Conservation (phyloP, 2,113 vertebrate species). For the Pangasianodon hypophthalmus region DNA sequence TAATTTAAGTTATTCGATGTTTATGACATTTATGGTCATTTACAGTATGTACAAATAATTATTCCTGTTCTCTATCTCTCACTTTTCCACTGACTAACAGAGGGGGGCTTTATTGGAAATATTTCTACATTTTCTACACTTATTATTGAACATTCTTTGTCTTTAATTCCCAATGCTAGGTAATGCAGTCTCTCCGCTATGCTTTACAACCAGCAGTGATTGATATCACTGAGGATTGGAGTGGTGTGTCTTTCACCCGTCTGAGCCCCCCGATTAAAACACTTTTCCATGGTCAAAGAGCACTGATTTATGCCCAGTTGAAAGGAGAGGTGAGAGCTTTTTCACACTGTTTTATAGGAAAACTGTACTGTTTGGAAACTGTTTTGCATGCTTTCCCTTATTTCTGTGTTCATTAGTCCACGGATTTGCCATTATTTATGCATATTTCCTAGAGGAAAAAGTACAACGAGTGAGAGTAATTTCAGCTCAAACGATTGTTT, state of each 20-base stretch:
- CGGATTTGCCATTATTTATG: background rate
- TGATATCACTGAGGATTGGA: slow-evolving; percentile 41
- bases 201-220: too few relatives aligned
- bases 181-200: too few relatives aligned
- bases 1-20: background rate
- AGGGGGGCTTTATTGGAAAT: background rate
- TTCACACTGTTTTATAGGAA: background rate
- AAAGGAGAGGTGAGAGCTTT: slow-evolving; percentile 62
- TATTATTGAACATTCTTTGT: background rate
- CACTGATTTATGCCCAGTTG: slow-evolving; percentile 70
- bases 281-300: slow-evolving; percentile 71
- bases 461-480: background rate
- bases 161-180: background rate
- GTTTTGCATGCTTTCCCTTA: background rate
- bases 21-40: background rate
- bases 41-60: background rate
- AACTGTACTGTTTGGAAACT: background rate
- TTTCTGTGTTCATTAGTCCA: background rate
- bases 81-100: background rate
- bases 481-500: background rate
- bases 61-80: background rate
- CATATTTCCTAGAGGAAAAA: background rate
- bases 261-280: slow-evolving; percentile 66
- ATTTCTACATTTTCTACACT: background rate
- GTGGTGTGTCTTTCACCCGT: slow-evolving; percentile 57